Percentiles rank a stretch among this genome's conserved stretches.
phyloP scores from a whole-genome alignment of 1,140 invertebrate species.

The Elymnias hypermnestra region DNA sequence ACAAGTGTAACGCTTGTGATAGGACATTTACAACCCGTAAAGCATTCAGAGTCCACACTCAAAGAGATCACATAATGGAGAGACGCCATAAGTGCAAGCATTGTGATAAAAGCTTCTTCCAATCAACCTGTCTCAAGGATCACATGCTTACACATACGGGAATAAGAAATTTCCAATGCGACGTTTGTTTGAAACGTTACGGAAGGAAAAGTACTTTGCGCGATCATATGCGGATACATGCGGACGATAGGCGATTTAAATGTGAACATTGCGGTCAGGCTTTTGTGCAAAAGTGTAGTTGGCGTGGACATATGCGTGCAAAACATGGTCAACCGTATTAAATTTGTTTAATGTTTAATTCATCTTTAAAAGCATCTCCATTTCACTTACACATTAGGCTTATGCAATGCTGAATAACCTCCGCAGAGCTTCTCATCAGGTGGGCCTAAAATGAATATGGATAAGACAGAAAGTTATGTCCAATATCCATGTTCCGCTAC shows the following conservation, averaged over 20 bases:
- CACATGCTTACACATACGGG: constrained; percentile 70
- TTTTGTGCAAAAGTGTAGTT: constrained; percentile 37
- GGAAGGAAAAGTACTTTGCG: constrained; percentile 23
- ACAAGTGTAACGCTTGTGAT: constrained; percentile 50
- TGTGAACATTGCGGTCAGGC: constrained; percentile 41
- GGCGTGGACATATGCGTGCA: constrained; percentile 26
- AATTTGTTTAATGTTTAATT: neutral
- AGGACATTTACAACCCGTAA: constrained; percentile 37
- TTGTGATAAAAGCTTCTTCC: constrained; percentile 57
- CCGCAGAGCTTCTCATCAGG: too few species aligned
- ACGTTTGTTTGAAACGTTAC: constrained; percentile 22
- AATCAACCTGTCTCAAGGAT: constrained; percentile 46
- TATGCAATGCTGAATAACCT: too few species aligned
- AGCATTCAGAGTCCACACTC: constrained; percentile 34
- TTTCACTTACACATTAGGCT: too few species aligned
- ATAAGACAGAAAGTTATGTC: too few species aligned
- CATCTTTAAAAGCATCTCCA: too few species aligned
- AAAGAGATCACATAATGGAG: constrained; percentile 45
- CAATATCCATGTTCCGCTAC: too few species aligned
- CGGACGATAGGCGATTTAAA: constrained; percentile 32
- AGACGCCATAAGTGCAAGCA: constrained; percentile 44
- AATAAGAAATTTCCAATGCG: constrained; percentile 35
- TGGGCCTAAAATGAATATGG: too few species aligned
- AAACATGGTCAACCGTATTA: constrained; percentile 25
- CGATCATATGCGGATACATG: constrained; percentile 23